Base-by-base conservation (phyloP, 2,797 vertebrate genomes). In the Luscinia megarhynchos region DNA sequence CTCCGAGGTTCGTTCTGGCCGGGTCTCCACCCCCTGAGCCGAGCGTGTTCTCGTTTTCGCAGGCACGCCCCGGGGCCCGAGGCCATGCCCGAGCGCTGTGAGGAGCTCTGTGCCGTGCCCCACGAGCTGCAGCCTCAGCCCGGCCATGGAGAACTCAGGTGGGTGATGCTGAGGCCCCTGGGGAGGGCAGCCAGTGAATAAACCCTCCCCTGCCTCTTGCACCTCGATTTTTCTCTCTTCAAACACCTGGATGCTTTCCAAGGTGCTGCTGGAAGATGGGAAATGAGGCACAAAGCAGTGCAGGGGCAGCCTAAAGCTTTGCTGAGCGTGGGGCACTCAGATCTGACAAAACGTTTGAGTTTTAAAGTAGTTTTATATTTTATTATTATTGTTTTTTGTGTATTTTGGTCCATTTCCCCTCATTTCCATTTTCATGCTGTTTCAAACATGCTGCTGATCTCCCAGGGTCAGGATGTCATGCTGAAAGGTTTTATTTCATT, bases 61-160 rank as follows among this genome's bases (percentile, higher is more conserved):
- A 97, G 96, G 93, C 3, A 1, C 50, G 13, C 23, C 15, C 6
- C 45, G 13, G 57, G 89, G 38, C 7, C 54, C 26, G 29, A 69
- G 95, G 96, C 91, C 93, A 97, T 97, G 95, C 92, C 84, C 13
- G 1, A 24, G 88, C 0, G 34, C 55, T 41, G 55, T 94, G 94
- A 95, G 93, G 82, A 70, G 72, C 30, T 36, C 74, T 2, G 46
- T 1, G 6, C 66, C 40, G 36, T 64, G 2, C 34, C 73, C 45
- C 5, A 3, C 1, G 11, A 51, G 50, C 90, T 50, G 64, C 86
- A 68, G 57, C 64, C 69, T 51, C 58, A 5, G 62, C 81, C 55
- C 3, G 1, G 67, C 69, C 91, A 97, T 97, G 96, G 97, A 97
- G n/a, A 95, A 55, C 55, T 10, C 95, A 96, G 97, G 97, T 97